A percentile compares a stretch with the other conserved stretches of the same genome.
Conservation (phyloP, 2,888 invertebrate species). For the Oegoconia quadripuncta region DNA sequence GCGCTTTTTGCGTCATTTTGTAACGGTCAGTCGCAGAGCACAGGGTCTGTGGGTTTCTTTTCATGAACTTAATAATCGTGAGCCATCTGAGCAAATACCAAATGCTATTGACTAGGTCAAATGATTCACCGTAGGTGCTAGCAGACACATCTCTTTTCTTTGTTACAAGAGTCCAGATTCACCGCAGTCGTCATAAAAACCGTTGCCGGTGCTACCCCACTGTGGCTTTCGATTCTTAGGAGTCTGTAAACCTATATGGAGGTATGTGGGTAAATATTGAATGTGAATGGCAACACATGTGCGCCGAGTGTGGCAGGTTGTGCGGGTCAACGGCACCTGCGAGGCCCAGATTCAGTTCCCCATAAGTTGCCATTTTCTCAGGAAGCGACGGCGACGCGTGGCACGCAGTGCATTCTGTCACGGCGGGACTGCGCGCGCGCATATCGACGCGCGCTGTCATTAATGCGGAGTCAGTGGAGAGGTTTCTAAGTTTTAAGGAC, state of each 20-base stretch:
- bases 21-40: constrained; percentile 60
- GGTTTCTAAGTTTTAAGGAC: constrained; percentile 46
- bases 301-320: constrained; percentile 56
- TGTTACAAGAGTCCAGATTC: constrained; percentile 28
- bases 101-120: no score
- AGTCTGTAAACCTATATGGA: constrained; percentile 52
- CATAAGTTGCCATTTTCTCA: constrained; percentile 76
- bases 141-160: no score
- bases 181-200: constrained; percentile 41
- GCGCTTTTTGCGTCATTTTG: constrained; percentile 61
- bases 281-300: constrained; percentile 64
- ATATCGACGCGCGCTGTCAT: constrained; percentile 67
- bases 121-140: no score
- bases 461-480: constrained; percentile 61
- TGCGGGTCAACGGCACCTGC: constrained; percentile 67
- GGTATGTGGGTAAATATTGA: constrained; percentile 58
- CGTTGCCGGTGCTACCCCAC: constrained; percentile 39
- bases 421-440: constrained; percentile 64
- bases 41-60: constrained; percentile 2
- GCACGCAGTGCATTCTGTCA: constrained; percentile 66
- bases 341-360: constrained; percentile 73
- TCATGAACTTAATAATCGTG: neutral
- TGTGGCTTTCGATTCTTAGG: constrained; percentile 48
- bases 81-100: constrained; percentile 12
- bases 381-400: constrained; percentile 55